Base-by-base conservation (phyloP, 2,113 vertebrate genomes). In the Pseudopipra pipra region DNA sequence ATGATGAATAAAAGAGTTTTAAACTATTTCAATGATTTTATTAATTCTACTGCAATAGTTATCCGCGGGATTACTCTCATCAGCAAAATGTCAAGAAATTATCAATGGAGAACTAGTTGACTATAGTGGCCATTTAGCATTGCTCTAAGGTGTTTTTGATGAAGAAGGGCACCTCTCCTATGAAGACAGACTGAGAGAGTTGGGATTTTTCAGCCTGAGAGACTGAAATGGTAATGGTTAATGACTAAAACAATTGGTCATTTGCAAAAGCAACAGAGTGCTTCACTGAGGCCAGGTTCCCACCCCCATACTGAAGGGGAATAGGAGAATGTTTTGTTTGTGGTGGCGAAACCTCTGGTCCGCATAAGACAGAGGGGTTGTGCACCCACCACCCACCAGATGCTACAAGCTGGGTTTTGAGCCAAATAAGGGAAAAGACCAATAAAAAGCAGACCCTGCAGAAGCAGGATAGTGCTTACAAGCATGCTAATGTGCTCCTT, bases 71-170 rank as follows among this genome's bases (percentile, higher is more conserved):
- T 75, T 84, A 27, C 4, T 66, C 9, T 51, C 14, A 47, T 49
- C 47, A 56, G 11, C 24, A 72, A 55, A 25, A 51, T 20, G 5
- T 80, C 76, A 80, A 71, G 15, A 17, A 51, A 33, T 43, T 30
- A 27, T 41, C 24, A 71, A 11, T 49, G 67, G 33, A 75, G 39
- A 79, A 33, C 20, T 51, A 22, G 13, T 51, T 49, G 28, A 52
- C 12, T 70, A 62, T 23, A 41, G 35, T 3, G 44, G 16, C 12
- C n/a, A 20, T 20, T 83, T 51, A 1, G 1, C 1, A 0, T 59
- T 52, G 11, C 25, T 43, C 27, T 80, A 21, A 77, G 33, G 2
- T 59, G 30, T 65, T 61, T n/a, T 12, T 71, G 62, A 56, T 55
- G 68, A 55, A 75, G 24, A 77, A 44, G 11, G 46, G 31, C 11